A percentile compares a stretch with the other conserved stretches of the same genome.
phyloP scores from a whole-genome alignment of 30 jellyfish, hydroid and myxozoan species.

The Aurelia aurita region DNA sequence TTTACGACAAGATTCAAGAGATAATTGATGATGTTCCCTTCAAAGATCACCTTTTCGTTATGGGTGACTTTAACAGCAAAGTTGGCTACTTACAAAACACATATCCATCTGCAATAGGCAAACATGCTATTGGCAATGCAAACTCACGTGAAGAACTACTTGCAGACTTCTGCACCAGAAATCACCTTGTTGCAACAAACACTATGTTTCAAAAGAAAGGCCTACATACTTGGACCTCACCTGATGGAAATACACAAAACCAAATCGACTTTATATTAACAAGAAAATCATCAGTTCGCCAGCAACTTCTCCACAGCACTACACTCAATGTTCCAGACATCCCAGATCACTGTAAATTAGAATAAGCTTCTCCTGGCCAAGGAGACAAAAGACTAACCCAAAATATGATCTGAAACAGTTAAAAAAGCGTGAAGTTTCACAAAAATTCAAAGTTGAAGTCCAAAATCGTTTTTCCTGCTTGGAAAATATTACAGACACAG shows the following conservation, averaged over 20 bases:
- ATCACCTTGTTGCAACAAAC: slow-evolving; percentile 31
- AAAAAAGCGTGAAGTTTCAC: not conserved
- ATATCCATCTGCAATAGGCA: slow-evolving; percentile 16
- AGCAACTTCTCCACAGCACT: slow-evolving; percentile 4
- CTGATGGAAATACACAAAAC: slow-evolving; percentile 38
- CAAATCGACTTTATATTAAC: slow-evolving; percentile 38
- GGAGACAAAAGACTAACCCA: not conserved
- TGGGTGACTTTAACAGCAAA: slow-evolving; percentile 26
- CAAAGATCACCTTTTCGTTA: not conserved
- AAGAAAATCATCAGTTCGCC: slow-evolving; percentile 29
- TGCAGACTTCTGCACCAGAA: slow-evolving; percentile 40
- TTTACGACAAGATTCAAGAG: not conserved
- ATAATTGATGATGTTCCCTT: not conserved
- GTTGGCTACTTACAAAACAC: not conserved
- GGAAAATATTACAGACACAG: not conserved
- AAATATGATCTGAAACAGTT: slow-evolving; percentile 1
- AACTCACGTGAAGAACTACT: slow-evolving; percentile 26
- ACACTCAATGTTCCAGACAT: slow-evolving; percentile 1
- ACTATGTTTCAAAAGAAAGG: not conserved
- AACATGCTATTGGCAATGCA: slow-evolving; percentile 16
- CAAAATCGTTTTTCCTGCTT: slow-evolving; percentile 15
- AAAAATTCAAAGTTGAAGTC: not conserved
- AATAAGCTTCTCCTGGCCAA: slow-evolving; percentile 35
- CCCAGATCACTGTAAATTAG: slow-evolving; percentile 17
- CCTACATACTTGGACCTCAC: slow-evolving; percentile 45